A percentile compares a stretch with the other conserved stretches of the same genome.
Conservation (phyloP, 2,113 vertebrate species). For the Myrmecobius fasciatus region DNA sequence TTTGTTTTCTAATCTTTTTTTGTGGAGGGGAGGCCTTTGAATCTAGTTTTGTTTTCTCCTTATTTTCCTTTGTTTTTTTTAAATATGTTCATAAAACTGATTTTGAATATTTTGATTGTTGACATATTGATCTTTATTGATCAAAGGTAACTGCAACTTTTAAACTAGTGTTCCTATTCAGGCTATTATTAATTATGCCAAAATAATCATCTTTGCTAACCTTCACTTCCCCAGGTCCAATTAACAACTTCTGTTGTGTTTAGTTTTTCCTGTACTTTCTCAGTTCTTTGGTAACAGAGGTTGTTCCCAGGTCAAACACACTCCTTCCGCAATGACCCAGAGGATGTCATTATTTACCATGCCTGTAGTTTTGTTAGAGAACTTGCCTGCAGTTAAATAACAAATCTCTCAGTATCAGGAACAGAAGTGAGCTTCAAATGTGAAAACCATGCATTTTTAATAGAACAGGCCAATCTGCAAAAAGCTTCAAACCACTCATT, state of each 20-base stretch:
- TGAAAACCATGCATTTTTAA: conserved; percentile 53
- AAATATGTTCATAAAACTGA: conserved; percentile 31
- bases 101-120: conserved; percentile 63
- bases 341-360: conserved; percentile 40
- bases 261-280: conserved; percentile 2
- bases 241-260: neutral
- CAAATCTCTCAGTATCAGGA: conserved; percentile 41
- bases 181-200: neutral
- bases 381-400: conserved; percentile 21
- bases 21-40: neutral
- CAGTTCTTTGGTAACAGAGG: conserved; percentile 27
- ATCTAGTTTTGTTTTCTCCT: conserved; percentile 31
- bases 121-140: neutral
- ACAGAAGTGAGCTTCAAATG: conserved; percentile 52
- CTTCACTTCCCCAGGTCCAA: neutral
- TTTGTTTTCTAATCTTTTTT: conserved; percentile 12
- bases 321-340: conserved; percentile 30
- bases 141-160: neutral
- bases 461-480: conserved; percentile 49
- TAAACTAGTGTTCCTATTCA: neutral
- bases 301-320: conserved; percentile 32
- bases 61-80: conserved; percentile 28
- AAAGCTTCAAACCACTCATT: conserved; percentile 42
- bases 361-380: conserved; percentile 31
- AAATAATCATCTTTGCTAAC: neutral